These are phyloP conservation scores for Knipowitschia caucasica DNA, from an alignment of 2,797 vertebrate species.

Conservation along the genomic window DNA sequence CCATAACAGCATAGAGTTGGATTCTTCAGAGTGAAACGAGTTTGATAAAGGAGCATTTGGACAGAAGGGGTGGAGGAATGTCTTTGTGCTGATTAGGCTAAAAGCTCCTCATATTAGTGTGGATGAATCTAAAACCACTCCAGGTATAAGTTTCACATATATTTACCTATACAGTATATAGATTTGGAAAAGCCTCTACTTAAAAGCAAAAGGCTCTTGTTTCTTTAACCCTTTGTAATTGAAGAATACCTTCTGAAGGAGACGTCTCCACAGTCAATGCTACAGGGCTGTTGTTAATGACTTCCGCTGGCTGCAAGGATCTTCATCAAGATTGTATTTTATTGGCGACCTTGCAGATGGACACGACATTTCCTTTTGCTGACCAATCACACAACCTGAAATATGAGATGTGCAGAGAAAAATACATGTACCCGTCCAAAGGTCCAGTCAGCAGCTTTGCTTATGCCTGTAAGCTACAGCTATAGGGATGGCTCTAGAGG, in stretches of 20 bases:
- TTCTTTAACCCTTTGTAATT: slow-evolving; percentile 1
- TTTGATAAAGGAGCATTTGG: too few relatives aligned
- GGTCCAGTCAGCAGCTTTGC: slow-evolving; percentile 50
- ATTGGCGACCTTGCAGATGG: slow-evolving; percentile 44
- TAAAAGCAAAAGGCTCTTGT: neutral
- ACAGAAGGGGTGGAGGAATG: too few relatives aligned
- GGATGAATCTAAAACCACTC: too few relatives aligned
- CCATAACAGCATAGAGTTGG: too few relatives aligned
- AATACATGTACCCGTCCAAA: slow-evolving; percentile 37
- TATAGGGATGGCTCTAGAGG: slow-evolving; percentile 48
- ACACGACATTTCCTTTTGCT: slow-evolving; percentile 53
- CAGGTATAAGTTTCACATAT: too few relatives aligned
- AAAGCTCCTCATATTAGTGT: too few relatives aligned
- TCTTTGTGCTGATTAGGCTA: too few relatives aligned
- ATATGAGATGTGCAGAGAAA: slow-evolving; percentile 46
- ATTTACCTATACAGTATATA: too few relatives aligned
- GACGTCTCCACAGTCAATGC: neutral
- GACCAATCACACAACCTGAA: slow-evolving; percentile 50
- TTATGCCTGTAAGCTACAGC: slow-evolving; percentile 44
- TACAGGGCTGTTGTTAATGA: slow-evolving; percentile 6
- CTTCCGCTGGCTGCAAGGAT: neutral
- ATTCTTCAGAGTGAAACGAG: too few relatives aligned
- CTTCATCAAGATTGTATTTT: slow-evolving; percentile 30
- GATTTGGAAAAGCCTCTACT: too few relatives aligned
- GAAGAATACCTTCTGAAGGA: neutral